Evolutionary conservation across 2,113 vertebrate genomes (phyloP).

Genomic region (Sylvia atricapilla): DNA sequence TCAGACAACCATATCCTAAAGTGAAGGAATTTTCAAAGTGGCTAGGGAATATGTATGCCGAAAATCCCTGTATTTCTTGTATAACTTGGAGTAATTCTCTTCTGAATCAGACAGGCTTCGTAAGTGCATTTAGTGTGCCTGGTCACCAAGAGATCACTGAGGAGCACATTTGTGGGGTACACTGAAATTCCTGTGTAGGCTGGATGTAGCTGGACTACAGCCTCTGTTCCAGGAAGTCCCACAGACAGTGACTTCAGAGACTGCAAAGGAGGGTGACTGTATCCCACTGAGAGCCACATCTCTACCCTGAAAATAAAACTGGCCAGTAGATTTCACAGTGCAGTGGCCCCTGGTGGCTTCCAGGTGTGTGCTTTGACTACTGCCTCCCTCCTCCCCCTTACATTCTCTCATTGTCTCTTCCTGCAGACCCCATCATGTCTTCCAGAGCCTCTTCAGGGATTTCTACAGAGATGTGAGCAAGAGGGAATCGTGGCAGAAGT

Average conservation of each 20-base stretch:
- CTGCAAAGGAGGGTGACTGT: not conserved
- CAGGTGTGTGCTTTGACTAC: not conserved
- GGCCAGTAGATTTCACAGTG: not conserved
- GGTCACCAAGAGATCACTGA: not conserved
- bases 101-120: fast-evolving
- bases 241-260: not conserved
- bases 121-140: not conserved
- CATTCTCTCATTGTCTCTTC: not conserved
- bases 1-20: not conserved
- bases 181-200: no score
- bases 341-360: not conserved
- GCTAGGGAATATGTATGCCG: fast-evolving
- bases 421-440: not conserved
- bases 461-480: not conserved
- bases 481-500: not conserved
- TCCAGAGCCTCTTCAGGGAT: not conserved
- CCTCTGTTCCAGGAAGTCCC: not conserved
- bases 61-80: not conserved
- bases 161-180: not conserved
- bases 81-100: not conserved
- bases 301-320: not conserved
- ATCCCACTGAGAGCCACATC: not conserved
- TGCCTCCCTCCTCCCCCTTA: not conserved
- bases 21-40: not conserved
- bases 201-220: not conserved